A percentile compares a stretch with the other conserved stretches of the same genome.
Conservation (phyloP, 1,140 invertebrate genomes). For the Penaeus vannamei region DNA sequence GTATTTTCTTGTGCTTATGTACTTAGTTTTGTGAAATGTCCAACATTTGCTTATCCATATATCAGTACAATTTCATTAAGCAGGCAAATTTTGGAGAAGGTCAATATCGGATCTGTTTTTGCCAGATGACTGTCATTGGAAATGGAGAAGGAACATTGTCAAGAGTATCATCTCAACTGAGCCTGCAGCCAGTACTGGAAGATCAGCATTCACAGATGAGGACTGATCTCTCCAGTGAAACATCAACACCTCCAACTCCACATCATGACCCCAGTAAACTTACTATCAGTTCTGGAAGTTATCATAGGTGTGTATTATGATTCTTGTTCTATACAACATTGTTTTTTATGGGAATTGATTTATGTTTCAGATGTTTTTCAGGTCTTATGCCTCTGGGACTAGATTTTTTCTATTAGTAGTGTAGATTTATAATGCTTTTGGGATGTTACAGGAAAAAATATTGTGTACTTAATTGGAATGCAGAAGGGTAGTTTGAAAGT, state of each 20-base stretch:
- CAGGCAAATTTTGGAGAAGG: neutral
- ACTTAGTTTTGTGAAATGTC: too few relatives aligned
- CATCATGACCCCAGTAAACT: slow-evolving; percentile 41
- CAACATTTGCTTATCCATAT: neutral
- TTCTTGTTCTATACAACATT: too few relatives aligned
- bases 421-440: too few relatives aligned
- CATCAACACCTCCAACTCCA: slow-evolving; percentile 47
- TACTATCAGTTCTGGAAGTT: neutral
- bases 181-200: slow-evolving; percentile 43
- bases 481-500: too few relatives aligned
- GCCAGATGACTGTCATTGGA: slow-evolving; percentile 50
- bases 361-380: too few relatives aligned
- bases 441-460: too few relatives aligned
- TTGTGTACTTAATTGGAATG: too few relatives aligned
- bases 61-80: neutral
- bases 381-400: too few relatives aligned
- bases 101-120: neutral
- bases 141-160: slow-evolving; percentile 54
- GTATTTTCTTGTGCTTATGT: too few relatives aligned
- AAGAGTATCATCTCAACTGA: slow-evolving; percentile 50
- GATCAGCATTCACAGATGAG: slow-evolving; percentile 19
- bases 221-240: slow-evolving; percentile 29
- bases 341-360: too few relatives aligned
- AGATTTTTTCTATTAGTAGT: too few relatives aligned
- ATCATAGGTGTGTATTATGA: neutral